These are phyloP conservation scores for Eurytoma adleriae DNA, from an alignment of 2,888 invertebrate genomes.

Conservation along the genomic window DNA sequence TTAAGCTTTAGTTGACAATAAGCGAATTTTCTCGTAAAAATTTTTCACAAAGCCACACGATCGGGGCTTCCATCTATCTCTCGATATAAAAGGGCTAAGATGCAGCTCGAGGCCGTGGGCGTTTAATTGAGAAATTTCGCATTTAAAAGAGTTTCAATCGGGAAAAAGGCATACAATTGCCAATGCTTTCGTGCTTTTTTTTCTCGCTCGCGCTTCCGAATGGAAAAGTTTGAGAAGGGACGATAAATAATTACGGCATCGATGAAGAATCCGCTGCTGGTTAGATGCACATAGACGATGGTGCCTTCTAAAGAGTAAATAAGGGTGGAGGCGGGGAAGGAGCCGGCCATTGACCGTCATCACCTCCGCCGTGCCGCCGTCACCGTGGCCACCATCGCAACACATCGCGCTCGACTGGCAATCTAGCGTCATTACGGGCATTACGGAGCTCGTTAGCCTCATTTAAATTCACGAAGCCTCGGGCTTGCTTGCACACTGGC, in stretches of 20 bases:
- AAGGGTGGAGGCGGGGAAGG: constrained; percentile 2
- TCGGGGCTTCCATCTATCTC: not conserved
- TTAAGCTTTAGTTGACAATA: not conserved
- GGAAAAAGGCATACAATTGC: not conserved
- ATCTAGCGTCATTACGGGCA: constrained; percentile 75
- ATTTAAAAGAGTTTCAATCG: not conserved
- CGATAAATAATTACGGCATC: constrained; percentile 63
- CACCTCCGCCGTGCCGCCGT: not conserved
- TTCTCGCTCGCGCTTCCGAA: constrained; percentile 16
- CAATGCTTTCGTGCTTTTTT: not conserved
- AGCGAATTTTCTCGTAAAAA: constrained; percentile 32
- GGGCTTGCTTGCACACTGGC: constrained; percentile 49
- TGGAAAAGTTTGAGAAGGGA: constrained; percentile 29
- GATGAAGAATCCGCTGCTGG: constrained; percentile 64
- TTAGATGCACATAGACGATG: not conserved
- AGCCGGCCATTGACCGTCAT: constrained; percentile 31
- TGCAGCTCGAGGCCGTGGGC: not conserved
- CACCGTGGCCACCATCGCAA: constrained; percentile 14
- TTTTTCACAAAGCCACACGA: not conserved
- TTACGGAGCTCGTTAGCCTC: constrained; percentile 75
- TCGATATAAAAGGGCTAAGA: not conserved
- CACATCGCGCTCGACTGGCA: constrained; percentile 61
- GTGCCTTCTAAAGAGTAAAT: not conserved
- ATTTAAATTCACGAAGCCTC: constrained; percentile 72
- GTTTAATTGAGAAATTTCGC: constrained; percentile 50